Evolutionary conservation across 2,113 vertebrate species (phyloP), one percentile per base, ranked within the genome.

Genomic region (Psettodes erumei): DNA sequence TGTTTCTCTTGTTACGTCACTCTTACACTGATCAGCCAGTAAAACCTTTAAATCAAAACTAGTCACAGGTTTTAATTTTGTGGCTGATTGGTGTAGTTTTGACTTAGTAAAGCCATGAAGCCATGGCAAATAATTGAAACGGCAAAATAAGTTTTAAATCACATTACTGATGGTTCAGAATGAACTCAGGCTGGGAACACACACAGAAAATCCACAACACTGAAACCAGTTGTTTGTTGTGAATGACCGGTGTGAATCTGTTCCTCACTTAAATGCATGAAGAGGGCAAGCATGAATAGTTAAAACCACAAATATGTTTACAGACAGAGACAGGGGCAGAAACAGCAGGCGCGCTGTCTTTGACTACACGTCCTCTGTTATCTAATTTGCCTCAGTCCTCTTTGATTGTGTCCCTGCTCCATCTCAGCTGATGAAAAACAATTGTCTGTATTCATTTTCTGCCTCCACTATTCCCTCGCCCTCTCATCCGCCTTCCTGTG

Each of bases 341-440:
- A 79, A 56, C 77, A 73, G 72, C 67, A 32, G 69, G 13, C 27
- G 9, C 2, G 19, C 43, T 33, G 61, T 53, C 70, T 84, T 43
- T 81, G 45, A 62, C 40, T 76, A 69, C 71, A 64, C 23, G 5
- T 45, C 77, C 48, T 75, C 67, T 55, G 56, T 79, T 68, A 69
- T 88, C 80, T 84, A 59, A 84, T 90, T 84, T 73, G 67, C 79
- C 74, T 87, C 68, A 54, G 65, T 82, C 73, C 65, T 42, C 69
- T 85, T 76, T 83, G 75, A 88, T 83, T 54, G n/a, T 56, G 74
- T 80, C 71, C 69, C 61, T 50, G 68, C 71, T 77, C 56, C 38
- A 42, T 80, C 78, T 86, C 79, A 55, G 75, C 81, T 81, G 83
- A 89, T 88, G 83, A 81, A 83, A 88, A 88, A 88, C 83, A 86